phyloP scores from a whole-genome alignment of 2,113 vertebrate genomes.

The Agelaius phoeniceus region DNA sequence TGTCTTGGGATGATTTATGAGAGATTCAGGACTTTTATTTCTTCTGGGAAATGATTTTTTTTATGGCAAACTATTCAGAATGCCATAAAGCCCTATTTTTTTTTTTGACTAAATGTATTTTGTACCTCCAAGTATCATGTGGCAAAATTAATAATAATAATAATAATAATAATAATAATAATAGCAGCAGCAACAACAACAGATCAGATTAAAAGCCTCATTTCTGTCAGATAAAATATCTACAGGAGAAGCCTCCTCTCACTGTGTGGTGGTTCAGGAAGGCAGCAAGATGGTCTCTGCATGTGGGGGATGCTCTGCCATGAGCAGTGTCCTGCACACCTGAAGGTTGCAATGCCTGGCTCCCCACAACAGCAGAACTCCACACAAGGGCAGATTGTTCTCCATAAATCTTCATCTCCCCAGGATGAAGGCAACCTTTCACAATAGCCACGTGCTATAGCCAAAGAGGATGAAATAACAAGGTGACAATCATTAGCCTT shows the following conservation, averaged over 20 bases:
- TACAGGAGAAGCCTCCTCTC: background rate
- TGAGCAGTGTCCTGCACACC: accelerated
- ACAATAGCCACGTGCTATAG: accelerated
- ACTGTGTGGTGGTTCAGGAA: background rate
- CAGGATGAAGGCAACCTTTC: background rate
- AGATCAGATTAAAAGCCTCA: background rate
- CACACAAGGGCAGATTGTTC: background rate
- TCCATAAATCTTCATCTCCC: background rate
- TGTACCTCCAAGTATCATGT: background rate
- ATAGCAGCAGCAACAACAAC: background rate
- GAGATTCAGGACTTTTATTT: slow-evolving; percentile 9
- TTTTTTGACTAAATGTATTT: background rate
- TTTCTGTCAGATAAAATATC: background rate
- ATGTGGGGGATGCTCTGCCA: background rate
- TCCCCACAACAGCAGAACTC: accelerated
- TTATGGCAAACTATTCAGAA: background rate
- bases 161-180: background rate
- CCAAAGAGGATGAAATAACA: background rate
- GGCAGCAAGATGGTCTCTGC: background rate
- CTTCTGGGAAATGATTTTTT: slow-evolving; percentile 29
- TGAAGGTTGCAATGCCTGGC: no score
- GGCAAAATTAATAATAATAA: background rate
- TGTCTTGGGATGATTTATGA: slow-evolving; percentile 51
- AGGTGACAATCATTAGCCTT: background rate
- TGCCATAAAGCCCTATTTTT: background rate